Base-by-base conservation (phyloP, 2,797 vertebrate genomes). In the Momotus momota region DNA sequence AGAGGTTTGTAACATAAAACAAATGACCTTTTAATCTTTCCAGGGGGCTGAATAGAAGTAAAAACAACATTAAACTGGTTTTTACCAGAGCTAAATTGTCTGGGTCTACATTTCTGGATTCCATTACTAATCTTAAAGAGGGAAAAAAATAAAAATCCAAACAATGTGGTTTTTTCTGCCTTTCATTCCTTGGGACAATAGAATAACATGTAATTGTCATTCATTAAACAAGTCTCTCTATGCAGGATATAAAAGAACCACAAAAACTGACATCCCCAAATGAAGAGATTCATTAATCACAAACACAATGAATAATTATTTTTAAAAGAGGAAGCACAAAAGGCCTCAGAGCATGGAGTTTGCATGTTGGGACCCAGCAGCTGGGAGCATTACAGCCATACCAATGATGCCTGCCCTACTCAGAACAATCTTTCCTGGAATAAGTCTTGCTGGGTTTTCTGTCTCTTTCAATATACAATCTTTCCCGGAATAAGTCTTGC, bases 231-330 rank as follows among this genome's bases (percentile, higher is more conserved):
- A 94, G 73, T 66, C 23, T 88, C 60, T 96, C 57, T 57, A 62
- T 61, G 64, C 48, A 74, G 77, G 71, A 87, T 77, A 95, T 84
- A 94, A 96, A 86, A 40, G 73, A 82, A 92, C 55, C 66, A 86
- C 55, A 93, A 92, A 93, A 93, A 31, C 45, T 84, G 48, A 82
- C 90, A 90, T 81, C 38, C 61, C 15, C 2, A 77, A 70, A 92
- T 64, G 45, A 88, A 81, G 83, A 82, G 52, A 93, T 90, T 85
- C 62, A 93, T 97, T 90, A 96, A 95, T 95, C 94, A 96, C 70
- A 84, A 95, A 35, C 71, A 91, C 86, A 88, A 84, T 80, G 78
- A 92, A 82, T 84, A 91, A 91, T 72, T 81, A 80, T 79, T 96
- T 94, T 94, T 88, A 54, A 92, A 93, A 90, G 38, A 93, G 81